phyloP scores from a whole-genome alignment of 2,797 vertebrate genomes.

The Danio jaintianensis region DNA sequence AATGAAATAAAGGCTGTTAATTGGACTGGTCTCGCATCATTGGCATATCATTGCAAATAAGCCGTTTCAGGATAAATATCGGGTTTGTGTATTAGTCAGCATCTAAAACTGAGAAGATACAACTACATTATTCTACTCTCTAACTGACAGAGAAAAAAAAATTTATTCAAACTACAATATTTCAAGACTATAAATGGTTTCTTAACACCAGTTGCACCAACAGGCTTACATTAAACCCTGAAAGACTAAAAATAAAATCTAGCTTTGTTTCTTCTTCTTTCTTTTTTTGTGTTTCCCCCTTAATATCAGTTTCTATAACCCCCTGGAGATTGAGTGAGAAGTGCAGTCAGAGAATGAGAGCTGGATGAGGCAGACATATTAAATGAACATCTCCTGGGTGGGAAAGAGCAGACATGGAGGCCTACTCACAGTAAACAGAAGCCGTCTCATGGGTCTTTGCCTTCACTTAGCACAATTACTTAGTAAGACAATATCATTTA shows the following conservation, averaged over 20 bases:
- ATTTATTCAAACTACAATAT: slow-evolving; percentile 1
- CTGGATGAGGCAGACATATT: slow-evolving; percentile 7
- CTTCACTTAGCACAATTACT: slow-evolving; percentile 13
- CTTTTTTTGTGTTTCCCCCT: neutral
- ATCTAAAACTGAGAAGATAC: slow-evolving; percentile 35
- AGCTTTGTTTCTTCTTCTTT: neutral
- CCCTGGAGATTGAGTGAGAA: neutral
- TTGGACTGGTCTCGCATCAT: slow-evolving; percentile 52
- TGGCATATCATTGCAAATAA: slow-evolving; percentile 22
- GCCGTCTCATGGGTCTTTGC: slow-evolving; percentile 2
- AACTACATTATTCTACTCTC: slow-evolving; percentile 37
- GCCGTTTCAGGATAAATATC: slow-evolving; percentile 39
- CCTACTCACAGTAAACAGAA: slow-evolving; percentile 30
- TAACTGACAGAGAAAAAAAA: slow-evolving; percentile 13
- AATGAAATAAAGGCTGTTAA: slow-evolving; percentile 65
- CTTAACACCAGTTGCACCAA: neutral
- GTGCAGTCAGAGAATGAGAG: neutral
- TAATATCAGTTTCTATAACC: neutral
- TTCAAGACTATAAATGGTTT: slow-evolving; percentile 1
- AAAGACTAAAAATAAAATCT: neutral
- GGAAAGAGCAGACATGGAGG: slow-evolving; percentile 9
- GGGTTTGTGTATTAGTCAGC: neutral
- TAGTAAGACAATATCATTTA: slow-evolving; percentile 22
- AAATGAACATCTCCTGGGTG: slow-evolving; percentile 15
- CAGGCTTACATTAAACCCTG: neutral